Evolutionary conservation across 2,888 invertebrate species (phyloP).

Genomic region (Diaperis boleti): DNA sequence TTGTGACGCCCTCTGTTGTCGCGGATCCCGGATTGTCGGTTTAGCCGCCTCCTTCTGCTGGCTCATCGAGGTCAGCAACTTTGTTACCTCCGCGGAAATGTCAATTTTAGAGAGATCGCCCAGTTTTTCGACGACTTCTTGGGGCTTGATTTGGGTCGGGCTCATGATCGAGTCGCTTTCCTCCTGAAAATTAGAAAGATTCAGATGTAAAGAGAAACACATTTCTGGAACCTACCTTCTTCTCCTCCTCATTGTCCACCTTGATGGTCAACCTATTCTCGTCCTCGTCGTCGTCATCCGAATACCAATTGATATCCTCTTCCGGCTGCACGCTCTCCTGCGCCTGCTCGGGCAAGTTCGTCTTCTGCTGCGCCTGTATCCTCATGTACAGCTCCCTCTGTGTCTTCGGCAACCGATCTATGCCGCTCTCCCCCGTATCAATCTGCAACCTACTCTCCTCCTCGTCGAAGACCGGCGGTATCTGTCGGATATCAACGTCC

Average conservation of each 20-base stretch:
- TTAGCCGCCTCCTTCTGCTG: constrained; percentile 42
- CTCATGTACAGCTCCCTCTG: constrained; percentile 76
- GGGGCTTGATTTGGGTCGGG: constrained; percentile 66
- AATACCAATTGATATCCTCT: constrained; percentile 77
- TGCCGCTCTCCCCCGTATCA: constrained; percentile 47
- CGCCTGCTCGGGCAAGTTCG: constrained; percentile 63
- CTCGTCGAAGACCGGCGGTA: constrained; percentile 53
- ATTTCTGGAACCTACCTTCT: no score
- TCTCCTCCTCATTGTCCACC: constrained; percentile 61
- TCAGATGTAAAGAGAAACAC: no score
- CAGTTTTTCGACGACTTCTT: constrained; percentile 73
- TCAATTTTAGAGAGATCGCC: constrained; percentile 81
- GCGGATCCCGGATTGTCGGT: constrained; percentile 30
- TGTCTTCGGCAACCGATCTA: constrained; percentile 68
- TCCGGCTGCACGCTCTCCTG: constrained; percentile 51
- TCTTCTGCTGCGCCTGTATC: constrained; percentile 75
- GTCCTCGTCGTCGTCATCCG: constrained; percentile 77
- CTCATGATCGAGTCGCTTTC: constrained; percentile 46
- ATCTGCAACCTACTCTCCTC: constrained; percentile 46
- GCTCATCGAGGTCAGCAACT: constrained; percentile 73
- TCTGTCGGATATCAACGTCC: constrained; percentile 66
- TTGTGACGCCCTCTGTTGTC: constrained; percentile 2
- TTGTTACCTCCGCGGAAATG: constrained; percentile 80
- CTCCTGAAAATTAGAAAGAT: no score
- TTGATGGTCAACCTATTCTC: constrained; percentile 62